Conservation (phyloP, 37 sponge, comb jelly and placozoan genomes). For the Petrosia ficiformis region DNA sequence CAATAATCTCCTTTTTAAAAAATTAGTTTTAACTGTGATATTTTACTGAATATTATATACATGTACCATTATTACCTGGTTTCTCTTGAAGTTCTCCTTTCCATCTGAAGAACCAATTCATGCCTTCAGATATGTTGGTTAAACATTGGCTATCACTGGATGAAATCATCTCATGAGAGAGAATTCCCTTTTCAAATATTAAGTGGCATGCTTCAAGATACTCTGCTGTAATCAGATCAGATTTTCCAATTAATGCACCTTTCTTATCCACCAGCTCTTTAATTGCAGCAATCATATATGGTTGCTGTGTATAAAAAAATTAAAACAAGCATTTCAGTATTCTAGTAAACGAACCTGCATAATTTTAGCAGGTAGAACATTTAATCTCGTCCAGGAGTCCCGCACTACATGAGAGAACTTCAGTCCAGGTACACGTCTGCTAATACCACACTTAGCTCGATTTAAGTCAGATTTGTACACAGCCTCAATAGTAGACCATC, state of each 20-base stretch:
- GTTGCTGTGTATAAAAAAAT: constrained; percentile 5
- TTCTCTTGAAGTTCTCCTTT: no score
- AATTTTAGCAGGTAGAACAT: constrained; percentile 11
- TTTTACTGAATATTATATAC: no score
- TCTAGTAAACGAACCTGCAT: constrained; percentile 8
- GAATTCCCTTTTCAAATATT: constrained; percentile 21
- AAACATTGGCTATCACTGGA: neutral
- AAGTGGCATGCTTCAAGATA: constrained; percentile 19
- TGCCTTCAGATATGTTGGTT: neutral
- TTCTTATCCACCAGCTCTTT: neutral
- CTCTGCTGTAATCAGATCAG: neutral
- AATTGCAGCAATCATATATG: constrained; percentile 26
- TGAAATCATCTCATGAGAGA: constrained; percentile 7
- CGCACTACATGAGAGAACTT: neutral
- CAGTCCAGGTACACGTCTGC: constrained; percentile 12
- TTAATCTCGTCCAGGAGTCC: neutral
- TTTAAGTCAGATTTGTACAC: neutral
- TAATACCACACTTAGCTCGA: neutral
- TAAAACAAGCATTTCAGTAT: neutral
- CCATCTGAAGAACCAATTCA: neutral
- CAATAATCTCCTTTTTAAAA: no score
- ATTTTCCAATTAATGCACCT: neutral
- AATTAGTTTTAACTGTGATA: no score
- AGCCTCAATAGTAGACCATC: constrained; percentile 1
- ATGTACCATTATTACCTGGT: no score